Evolutionary conservation across 1,140 invertebrate genomes (phyloP), one percentile per base, ranked within the genome.

Genomic region (Drosophila mojavensis): DNA sequence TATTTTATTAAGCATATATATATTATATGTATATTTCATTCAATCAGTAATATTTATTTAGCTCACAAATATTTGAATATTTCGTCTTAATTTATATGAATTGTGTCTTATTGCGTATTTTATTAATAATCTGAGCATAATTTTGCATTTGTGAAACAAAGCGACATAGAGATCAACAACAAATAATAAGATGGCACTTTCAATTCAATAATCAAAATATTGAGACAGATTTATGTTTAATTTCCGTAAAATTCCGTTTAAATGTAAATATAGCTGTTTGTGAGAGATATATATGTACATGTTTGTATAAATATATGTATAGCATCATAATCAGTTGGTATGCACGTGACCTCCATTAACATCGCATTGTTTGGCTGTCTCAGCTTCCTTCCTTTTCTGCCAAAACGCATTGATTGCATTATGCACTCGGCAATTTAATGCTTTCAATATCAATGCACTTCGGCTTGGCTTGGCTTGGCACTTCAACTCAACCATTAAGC

Each of bases 401-500:
- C 33, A 43, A 24, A 51, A 48, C 30, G 60, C 70, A 64, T 69
- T 75, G 75, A 82, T 79, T 76, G 66, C 71, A 69, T 74, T 74
- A 74, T 62, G 58, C 65, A 74, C 41, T 62, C 65, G 59, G 61
- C 75, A 74, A 59, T 73, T 82, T 74, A 81, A 78, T 78, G 65
- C 64, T 50, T 71, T 67, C 75, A 75, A 75, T 83, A 70, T 63
- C 67, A 67, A 70, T 75, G 75, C 79, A 82, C 70, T 73, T 73
- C 60, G 54, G 53, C 69, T 15, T 17, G 43, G 43, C 43, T 24
- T 17, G 43, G 43, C 43, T 13, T 69, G 60, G 58, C 53, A 78
- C 71, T 78, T 73, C 69, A 62, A 51, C 53, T 80, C 65, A 75
- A 75, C 74, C 81, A 81, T 84, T 85, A 84, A 78, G 81, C 78